Base-by-base conservation (phyloP, 2,113 vertebrate species). In the Ptilonorhynchus violaceus region DNA sequence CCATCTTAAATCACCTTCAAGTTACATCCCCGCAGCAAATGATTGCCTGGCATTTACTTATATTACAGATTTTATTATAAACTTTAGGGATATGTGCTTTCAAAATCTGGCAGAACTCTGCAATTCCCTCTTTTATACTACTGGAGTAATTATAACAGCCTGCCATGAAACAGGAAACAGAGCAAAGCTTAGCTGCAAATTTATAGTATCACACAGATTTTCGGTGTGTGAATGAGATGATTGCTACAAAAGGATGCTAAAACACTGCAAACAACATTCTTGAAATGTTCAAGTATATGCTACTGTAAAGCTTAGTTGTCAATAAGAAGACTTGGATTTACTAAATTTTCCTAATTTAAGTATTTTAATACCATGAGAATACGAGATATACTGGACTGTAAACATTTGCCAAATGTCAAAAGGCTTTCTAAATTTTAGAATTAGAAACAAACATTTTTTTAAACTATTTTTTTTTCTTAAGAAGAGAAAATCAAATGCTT, bases 401-500 rank as follows among this genome's bases (percentile, higher is more conserved):
- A 97, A 92, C 49, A 89, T 81, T 79, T 49, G 35, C 47, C 74
- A 42, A 67, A 85, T 62, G 90, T 85, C 81, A 85, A 85, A 95
- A 78, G 46, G 83, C 56, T 85, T 42, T 94, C 41, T 59, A 92
- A 85, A 96, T 76, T 88, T 96, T 76, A 94, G 59, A 93, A 56
- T 88, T 58, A 96, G 74, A 94, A 82, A 59, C 16, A 84, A 4
- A 35, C 75, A 80, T 81, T 95, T 97, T 97, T 92, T 53, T 81
- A 93, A 66, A 20, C 13, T 47, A 7, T 83, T 87, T 66, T 92
- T 52, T 92, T 90, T 79, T 24, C 25, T 12, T 37, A 92, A 95
- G 49, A 78, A 73, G 52, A 76, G 39, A 86, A 95, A 92, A 97
- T 76, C 91, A 93, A 95, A 93, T 66, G 85, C 94, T 97, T 96